Conservation (phyloP, 2,888 invertebrate genomes). For the Melipona bicolor region DNA sequence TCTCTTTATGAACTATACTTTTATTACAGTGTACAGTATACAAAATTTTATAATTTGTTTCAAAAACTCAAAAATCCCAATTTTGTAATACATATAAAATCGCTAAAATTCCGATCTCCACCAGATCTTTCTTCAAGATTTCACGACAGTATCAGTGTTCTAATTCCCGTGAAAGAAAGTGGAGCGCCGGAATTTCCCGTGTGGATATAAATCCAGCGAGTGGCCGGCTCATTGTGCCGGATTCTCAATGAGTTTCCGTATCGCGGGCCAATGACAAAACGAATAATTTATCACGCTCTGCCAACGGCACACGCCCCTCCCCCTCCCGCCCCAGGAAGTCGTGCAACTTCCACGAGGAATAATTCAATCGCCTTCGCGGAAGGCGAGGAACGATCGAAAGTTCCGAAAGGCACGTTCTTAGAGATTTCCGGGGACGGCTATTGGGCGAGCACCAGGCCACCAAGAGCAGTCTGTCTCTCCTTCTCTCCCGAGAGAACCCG, state of each 20-base stretch:
- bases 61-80: background rate
- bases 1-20: no score
- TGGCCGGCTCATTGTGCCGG: background rate
- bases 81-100: background rate
- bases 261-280: constrained; percentile 43
- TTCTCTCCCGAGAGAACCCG: constrained; percentile 11
- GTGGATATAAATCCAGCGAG: constrained; percentile 24
- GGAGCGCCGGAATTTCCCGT: background rate
- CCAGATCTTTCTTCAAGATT: no score
- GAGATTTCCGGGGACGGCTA: constrained; percentile 64
- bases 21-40: background rate
- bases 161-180: background rate
- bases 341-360: constrained; percentile 66
- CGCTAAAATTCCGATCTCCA: no score
- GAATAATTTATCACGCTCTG: constrained; percentile 67
- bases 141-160: background rate
- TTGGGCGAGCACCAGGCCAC: constrained; percentile 48
- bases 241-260: constrained; percentile 48
- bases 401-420: constrained; percentile 72
- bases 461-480: constrained; percentile 35
- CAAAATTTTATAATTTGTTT: no score
- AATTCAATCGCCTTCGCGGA: constrained; percentile 74
- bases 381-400: constrained; percentile 73
- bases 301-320: constrained; percentile 62
- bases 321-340: constrained; percentile 11